Evolutionary conservation across 2,113 vertebrate species (phyloP), one percentile per base, ranked within the genome.

Genomic region (Lamprologus sp.): DNA sequence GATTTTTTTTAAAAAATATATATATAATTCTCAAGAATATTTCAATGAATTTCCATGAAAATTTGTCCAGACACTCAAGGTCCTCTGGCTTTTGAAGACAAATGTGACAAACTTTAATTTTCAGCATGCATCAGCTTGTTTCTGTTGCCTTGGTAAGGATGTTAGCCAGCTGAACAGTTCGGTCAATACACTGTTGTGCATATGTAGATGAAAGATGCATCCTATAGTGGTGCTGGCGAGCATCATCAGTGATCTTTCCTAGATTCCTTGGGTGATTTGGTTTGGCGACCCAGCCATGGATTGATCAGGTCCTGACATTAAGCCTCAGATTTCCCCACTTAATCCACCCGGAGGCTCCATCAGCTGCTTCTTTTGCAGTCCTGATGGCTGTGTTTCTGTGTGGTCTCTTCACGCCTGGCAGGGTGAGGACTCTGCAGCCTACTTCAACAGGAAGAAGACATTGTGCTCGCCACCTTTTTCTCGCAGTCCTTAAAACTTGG

Each of bases 1-100:
- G 12, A 9, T 23, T 23, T 23, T 23, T n/a, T 26, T 28, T 3
- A 0, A 4, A 11, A 6, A 13, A 0, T 3, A 19, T 49, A 19
- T 4, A 19, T 35, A n/a, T 23, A 17, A 73, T 26, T 45, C 17
- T 45, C 11, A 26, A 45, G 13, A 73, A 73, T 26, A 73, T 73
- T 73, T 73, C 0, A 0, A 14, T 45, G 9, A 73, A 73, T 45
- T 73, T 42, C 13, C 3, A 8, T 40, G 3, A 40, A 68, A 0
- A 40, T 1, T 21, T 40, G 3, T 42, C n/a, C 63, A 70, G 33
- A 70, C 37, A 23, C 40, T 42, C n/a, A 26, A 23, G 0, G 35
- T 70, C 33, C 17, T 65, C 60, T 65, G 60, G 33, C 33, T 37
- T 65, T 75, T 31, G 23, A 17, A 45, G 40, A 26, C 4, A 0